A percentile compares a stretch with the other conserved stretches of the same genome.
Evolutionary conservation across 2,888 invertebrate species (phyloP).

Genomic region (Lycia hirtaria): DNA sequence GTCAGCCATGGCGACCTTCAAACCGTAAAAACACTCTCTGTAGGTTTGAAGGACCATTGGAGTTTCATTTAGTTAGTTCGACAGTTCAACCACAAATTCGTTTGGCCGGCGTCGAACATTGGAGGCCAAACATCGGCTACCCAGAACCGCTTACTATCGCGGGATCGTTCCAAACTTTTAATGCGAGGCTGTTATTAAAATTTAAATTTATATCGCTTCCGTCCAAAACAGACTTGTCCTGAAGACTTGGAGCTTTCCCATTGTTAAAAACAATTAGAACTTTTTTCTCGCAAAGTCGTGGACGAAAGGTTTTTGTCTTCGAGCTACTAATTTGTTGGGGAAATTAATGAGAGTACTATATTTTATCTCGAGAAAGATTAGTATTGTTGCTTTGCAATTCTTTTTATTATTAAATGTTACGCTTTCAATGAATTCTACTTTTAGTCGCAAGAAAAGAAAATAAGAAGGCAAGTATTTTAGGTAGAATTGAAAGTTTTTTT

Average conservation of each 20-base stretch:
- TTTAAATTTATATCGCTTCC: slow-evolving; percentile 37
- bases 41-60: slow-evolving; percentile 12
- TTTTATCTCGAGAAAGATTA: slow-evolving; percentile 1
- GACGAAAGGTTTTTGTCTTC: slow-evolving; percentile 21
- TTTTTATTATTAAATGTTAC: neutral
- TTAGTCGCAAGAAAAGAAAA: no score
- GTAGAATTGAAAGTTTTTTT: no score
- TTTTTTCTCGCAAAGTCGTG: slow-evolving; percentile 27
- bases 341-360: slow-evolving; percentile 14
- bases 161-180: slow-evolving; percentile 38
- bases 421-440: no score
- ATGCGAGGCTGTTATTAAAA: slow-evolving; percentile 40
- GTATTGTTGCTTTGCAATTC: neutral
- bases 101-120: slow-evolving; percentile 12
- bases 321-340: slow-evolving; percentile 14
- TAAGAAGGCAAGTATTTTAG: no score
- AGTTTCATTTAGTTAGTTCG: slow-evolving; percentile 28
- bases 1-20: no score
- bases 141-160: neutral
- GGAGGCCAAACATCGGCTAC: slow-evolving; percentile 16
- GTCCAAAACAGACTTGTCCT: slow-evolving; percentile 35
- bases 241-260: slow-evolving; percentile 29
- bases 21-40: slow-evolving; percentile 10
- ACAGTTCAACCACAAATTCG: slow-evolving; percentile 27
- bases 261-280: slow-evolving; percentile 29